Evolutionary conservation across 2,113 vertebrate species (phyloP).

Genomic region (Atractosteus spatula): DNA sequence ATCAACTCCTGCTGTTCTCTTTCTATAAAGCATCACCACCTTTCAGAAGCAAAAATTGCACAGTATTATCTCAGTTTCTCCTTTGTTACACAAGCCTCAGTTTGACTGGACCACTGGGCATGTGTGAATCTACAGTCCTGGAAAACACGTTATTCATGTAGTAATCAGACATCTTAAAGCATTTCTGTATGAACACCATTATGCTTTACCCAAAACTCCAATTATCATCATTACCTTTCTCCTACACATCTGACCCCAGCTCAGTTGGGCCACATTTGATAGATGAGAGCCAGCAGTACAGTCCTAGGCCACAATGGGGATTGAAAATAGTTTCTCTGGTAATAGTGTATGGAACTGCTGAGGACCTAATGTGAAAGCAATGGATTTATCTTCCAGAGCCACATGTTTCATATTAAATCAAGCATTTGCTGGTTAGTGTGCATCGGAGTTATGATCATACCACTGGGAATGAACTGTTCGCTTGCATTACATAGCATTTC

Average conservation of each 20-base stretch:
- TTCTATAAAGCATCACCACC: no score
- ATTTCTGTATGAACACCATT: no score
- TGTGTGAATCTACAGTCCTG: no score
- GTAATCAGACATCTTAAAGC: no score
- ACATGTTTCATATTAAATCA: slow-evolving; percentile 15
- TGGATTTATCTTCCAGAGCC: neutral
- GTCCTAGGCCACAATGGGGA: no score
- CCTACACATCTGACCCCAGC: slow-evolving; percentile 1
- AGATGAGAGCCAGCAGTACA: neutral
- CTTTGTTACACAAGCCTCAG: no score
- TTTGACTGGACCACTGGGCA: no score
- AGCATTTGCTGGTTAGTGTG: slow-evolving; percentile 8
- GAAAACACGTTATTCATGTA: no score
- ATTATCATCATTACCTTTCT: neutral
- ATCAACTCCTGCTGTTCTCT: no score
- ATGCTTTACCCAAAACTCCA: no score
- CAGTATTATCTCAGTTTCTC: no score
- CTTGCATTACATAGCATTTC: slow-evolving; percentile 24
- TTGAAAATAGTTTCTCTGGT: neutral
- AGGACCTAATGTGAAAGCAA: neutral
- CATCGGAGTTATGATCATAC: slow-evolving; percentile 11
- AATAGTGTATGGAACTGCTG: neutral
- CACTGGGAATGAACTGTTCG: slow-evolving; percentile 5
- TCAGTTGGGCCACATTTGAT: neutral
- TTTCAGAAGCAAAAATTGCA: no score